These are phyloP conservation scores for Chelon labrosus DNA, from an alignment of 2,797 vertebrate genomes.

Conservation along the genomic window DNA sequence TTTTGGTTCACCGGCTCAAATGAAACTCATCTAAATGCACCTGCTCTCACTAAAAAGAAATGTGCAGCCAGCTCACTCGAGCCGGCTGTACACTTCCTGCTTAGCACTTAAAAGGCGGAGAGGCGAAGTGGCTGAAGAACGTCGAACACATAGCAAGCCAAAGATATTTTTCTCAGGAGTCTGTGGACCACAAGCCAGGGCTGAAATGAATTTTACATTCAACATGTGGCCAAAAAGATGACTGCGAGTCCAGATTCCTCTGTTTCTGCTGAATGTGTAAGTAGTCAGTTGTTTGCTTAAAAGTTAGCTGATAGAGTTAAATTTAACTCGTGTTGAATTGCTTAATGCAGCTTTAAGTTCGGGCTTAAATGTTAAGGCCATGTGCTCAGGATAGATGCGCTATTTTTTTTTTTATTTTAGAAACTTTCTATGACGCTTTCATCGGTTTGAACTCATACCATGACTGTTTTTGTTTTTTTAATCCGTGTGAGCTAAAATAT, in stretches of 20 bases:
- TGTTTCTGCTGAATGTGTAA: constrained; percentile 82
- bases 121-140: constrained; percentile 66
- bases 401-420: constrained; percentile 32
- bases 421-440: constrained; percentile 22
- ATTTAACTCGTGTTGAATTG: constrained; percentile 43
- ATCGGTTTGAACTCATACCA: constrained; percentile 44
- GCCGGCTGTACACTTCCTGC: constrained; percentile 63
- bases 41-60: constrained; percentile 55
- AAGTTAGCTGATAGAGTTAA: constrained; percentile 58
- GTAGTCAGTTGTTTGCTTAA: constrained; percentile 79
- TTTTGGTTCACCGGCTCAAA: constrained; percentile 33
- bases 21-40: constrained; percentile 49
- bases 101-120: constrained; percentile 45
- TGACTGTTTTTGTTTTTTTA: constrained; percentile 45
- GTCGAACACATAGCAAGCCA: constrained; percentile 60
- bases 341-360: constrained; percentile 77
- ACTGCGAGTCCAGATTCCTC: constrained; percentile 78
- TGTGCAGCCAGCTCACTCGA: constrained; percentile 46
- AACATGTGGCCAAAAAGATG: constrained; percentile 79
- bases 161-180: constrained; percentile 74
- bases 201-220: constrained; percentile 75
- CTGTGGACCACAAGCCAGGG: constrained; percentile 68
- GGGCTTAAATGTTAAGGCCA: constrained; percentile 45
- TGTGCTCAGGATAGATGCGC: constrained; percentile 50
- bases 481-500: constrained; percentile 55